Conservation (phyloP, 2,888 invertebrate species). For the Aspidapion aeneum region DNA sequence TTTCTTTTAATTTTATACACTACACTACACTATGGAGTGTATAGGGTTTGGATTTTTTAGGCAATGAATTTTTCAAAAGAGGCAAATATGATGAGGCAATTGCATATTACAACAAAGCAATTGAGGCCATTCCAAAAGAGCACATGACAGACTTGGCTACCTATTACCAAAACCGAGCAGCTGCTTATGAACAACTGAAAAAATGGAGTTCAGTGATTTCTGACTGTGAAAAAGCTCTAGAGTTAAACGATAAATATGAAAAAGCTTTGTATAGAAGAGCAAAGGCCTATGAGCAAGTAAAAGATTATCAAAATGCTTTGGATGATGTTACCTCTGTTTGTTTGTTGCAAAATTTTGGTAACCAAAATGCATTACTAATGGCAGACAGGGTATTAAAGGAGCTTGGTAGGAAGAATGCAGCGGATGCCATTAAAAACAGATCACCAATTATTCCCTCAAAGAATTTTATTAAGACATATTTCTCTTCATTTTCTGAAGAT, state of each 20-base stretch:
- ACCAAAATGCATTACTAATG: slow-evolving; percentile 72
- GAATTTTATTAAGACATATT: slow-evolving; percentile 82
- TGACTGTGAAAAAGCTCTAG: slow-evolving; percentile 83
- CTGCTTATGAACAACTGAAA: slow-evolving; percentile 88
- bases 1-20: too few relatives aligned
- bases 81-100: slow-evolving; percentile 92
- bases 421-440: slow-evolving; percentile 66
- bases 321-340: slow-evolving; percentile 94
- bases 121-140: slow-evolving; percentile 79
- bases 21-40: too few relatives aligned
- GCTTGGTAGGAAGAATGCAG: slow-evolving; percentile 70
- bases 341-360: slow-evolving; percentile 84
- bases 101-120: slow-evolving; percentile 85
- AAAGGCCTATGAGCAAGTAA: slow-evolving; percentile 75
- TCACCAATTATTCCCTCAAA: slow-evolving; percentile 78
- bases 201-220: slow-evolving; percentile 80
- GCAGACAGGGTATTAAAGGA: slow-evolving; percentile 88
- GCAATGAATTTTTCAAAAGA: slow-evolving; percentile 78
- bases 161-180: slow-evolving; percentile 94
- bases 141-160: slow-evolving; percentile 76
- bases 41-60: too few relatives aligned
- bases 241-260: slow-evolving; percentile 79
- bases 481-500: slow-evolving; percentile 84
- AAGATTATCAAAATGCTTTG: slow-evolving; percentile 74
- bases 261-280: slow-evolving; percentile 86